These are phyloP conservation scores for Gymnarchus niloticus DNA, from an alignment of 2,113 vertebrate species.

Conservation along the genomic window DNA sequence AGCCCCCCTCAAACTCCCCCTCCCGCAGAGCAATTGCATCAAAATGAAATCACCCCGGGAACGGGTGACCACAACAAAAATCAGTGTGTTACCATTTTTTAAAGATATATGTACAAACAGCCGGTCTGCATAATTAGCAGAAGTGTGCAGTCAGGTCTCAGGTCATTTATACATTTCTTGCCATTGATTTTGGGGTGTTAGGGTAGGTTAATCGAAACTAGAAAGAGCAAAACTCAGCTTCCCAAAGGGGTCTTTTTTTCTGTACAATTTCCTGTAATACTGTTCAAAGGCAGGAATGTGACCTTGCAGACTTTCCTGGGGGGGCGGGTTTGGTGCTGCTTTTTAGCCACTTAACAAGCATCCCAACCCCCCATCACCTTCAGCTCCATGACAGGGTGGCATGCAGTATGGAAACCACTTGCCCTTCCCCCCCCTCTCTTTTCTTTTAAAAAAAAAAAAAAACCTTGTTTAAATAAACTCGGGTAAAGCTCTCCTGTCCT, in stretches of 20 bases:
- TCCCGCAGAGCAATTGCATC: too few relatives aligned
- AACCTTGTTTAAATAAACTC: not conserved
- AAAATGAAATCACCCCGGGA: not conserved
- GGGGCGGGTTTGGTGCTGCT: not conserved
- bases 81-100: not conserved
- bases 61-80: not conserved
- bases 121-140: not conserved
- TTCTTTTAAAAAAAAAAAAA: not conserved
- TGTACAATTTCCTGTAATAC: not conserved
- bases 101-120: not conserved
- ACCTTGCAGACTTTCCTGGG: conserved; percentile 5
- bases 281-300: not conserved
- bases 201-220: not conserved
- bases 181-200: not conserved
- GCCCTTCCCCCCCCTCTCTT: not conserved
- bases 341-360: not conserved
- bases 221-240: not conserved
- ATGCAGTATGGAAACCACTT: not conserved
- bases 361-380: not conserved
- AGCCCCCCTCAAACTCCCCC: too few relatives aligned
- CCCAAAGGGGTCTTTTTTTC: not conserved
- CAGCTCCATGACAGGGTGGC: not conserved
- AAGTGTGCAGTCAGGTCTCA: not conserved
- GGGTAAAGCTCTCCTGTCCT: not conserved
- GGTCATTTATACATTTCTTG: not conserved